phyloP scores from a whole-genome alignment of 2,797 vertebrate species.

The Hyperoplus lanceolatus region DNA sequence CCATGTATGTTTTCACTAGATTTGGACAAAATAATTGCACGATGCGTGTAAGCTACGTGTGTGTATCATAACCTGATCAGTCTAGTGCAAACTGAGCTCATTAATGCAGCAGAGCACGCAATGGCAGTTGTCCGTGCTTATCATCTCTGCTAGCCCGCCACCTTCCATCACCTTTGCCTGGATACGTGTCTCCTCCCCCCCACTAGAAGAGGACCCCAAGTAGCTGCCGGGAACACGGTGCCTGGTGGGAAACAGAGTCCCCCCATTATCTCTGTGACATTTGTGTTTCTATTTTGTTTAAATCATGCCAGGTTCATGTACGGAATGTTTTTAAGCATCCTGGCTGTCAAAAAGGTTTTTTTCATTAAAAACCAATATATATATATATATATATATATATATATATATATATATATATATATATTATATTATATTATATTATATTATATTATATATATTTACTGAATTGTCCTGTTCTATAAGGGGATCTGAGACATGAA shows the following conservation, averaged over 20 bases:
- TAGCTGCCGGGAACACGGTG: slow-evolving; percentile 54
- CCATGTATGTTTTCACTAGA: too few species aligned
- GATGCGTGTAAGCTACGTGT: background rate
- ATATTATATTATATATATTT: too few species aligned
- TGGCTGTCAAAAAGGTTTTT: background rate
- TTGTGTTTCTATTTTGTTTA: background rate
- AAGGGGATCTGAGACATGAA: slow-evolving; percentile 32
- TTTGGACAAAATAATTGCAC: too few species aligned
- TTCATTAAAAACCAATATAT: too few species aligned
- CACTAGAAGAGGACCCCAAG: slow-evolving; percentile 54
- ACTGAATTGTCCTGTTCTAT: slow-evolving; percentile 23
- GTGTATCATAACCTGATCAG: background rate
- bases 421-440: too few species aligned
- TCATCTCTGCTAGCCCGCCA: slow-evolving; percentile 50
- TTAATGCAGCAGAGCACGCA: slow-evolving; percentile 61
- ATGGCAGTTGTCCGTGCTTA: slow-evolving; percentile 62
- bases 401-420: too few species aligned
- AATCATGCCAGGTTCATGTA: background rate
- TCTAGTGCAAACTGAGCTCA: slow-evolving; percentile 36
- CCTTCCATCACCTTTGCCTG: slow-evolving; percentile 39
- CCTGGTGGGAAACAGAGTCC: slow-evolving; percentile 51
- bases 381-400: too few species aligned
- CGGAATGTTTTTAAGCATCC: background rate
- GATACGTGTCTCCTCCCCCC: slow-evolving; percentile 42
- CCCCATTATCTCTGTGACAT: background rate